phyloP scores from a whole-genome alignment of 2,113 vertebrate genomes.

The Hiodon alosoides region DNA sequence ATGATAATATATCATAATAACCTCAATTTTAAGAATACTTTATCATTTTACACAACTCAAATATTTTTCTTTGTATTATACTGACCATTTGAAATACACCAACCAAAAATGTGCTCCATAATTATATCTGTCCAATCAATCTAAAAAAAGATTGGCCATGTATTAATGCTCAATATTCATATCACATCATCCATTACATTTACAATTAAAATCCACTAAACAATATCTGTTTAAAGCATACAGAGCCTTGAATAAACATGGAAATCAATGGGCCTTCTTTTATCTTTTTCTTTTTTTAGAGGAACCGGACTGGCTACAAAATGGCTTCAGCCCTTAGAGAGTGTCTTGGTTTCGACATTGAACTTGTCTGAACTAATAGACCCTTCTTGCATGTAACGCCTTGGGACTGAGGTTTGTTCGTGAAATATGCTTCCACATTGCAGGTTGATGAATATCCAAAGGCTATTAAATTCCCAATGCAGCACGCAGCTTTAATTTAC shows the following conservation, averaged over 20 bases:
- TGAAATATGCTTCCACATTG: conserved; percentile 3
- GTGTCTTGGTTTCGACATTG: not conserved
- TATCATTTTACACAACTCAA: too few species aligned
- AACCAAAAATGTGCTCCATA: too few species aligned
- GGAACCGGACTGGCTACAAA: not conserved
- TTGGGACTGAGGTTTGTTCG: not conserved
- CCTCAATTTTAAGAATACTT: too few species aligned
- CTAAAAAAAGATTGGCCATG: too few species aligned
- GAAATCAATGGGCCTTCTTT: not conserved
- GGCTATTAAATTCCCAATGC: not conserved
- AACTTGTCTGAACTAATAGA: not conserved
- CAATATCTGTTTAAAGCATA: not conserved
- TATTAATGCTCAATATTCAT: too few species aligned
- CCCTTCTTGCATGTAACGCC: not conserved
- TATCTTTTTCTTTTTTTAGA: not conserved
- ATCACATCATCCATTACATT: not conserved
- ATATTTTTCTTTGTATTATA: too few species aligned
- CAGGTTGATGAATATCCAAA: conserved; percentile 7
- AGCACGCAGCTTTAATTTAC: conserved; percentile 11
- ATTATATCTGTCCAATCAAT: too few species aligned
- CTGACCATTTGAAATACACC: too few species aligned
- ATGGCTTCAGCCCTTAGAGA: not conserved
- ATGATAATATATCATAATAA: too few species aligned
- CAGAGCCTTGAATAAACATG: not conserved
- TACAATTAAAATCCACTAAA: not conserved